A percentile compares a stretch with the other conserved stretches of the same genome.
phyloP scores from a whole-genome alignment of 2,113 vertebrate genomes.

The Calyptommatus sinebrachiatus region DNA sequence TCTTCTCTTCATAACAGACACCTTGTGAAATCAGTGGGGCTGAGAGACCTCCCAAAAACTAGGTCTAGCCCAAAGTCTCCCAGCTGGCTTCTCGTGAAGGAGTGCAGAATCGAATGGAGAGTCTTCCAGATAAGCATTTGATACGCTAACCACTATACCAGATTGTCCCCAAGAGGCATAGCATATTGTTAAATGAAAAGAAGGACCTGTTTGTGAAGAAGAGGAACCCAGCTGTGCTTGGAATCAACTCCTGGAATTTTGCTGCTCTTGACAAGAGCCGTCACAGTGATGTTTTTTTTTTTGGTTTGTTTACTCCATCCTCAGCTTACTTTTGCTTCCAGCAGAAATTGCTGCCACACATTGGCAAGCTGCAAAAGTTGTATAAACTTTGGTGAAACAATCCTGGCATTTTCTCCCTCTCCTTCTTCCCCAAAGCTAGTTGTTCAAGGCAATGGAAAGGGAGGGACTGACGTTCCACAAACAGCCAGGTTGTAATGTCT shows the following conservation, averaged over 20 bases:
- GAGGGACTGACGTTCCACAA: slow-evolving; percentile 36
- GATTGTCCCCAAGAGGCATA: no score
- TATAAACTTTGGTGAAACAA: rapidly evolving
- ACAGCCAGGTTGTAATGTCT: neutral
- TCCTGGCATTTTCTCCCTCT: rapidly evolving
- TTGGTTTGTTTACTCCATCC: no score
- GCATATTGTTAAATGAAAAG: no score
- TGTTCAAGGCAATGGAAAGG: rapidly evolving
- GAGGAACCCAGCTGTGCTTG: neutral
- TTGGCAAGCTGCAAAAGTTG: rapidly evolving
- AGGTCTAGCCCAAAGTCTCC: no score
- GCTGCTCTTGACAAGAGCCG: neutral
- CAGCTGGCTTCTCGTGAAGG: no score
- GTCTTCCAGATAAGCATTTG: no score
- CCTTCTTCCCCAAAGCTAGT: slow-evolving; percentile 4
- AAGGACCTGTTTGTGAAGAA: neutral
- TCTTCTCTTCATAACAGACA: no score
- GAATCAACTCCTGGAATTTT: neutral
- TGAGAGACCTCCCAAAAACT: no score
- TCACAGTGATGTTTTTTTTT: no score
- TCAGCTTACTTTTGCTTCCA: neutral
- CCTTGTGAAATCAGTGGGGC: no score
- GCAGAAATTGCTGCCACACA: neutral
- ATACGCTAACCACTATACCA: no score
- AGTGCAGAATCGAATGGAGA: no score